Percentiles rank a stretch among this genome's conserved stretches.
Evolutionary conservation across 1,140 invertebrate genomes (phyloP).

Genomic region (Rhopalosiphum padi): DNA sequence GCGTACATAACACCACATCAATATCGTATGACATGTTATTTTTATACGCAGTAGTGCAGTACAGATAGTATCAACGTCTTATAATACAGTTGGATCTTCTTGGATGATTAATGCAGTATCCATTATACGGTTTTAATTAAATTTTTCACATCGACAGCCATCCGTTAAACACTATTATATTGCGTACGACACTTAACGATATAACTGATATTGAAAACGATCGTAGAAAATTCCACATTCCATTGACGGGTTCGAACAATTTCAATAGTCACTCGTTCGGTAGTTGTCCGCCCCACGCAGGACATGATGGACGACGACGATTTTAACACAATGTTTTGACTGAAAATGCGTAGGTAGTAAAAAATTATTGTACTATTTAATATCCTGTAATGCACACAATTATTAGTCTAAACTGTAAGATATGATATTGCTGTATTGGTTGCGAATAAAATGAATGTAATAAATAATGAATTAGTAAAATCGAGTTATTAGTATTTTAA

Average conservation of each 20-base stretch:
- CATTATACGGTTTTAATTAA: background rate
- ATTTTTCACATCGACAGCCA: background rate
- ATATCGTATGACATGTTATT: background rate
- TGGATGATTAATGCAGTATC: background rate
- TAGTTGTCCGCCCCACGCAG: background rate
- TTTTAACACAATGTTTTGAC: background rate
- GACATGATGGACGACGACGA: background rate
- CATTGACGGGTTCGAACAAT: background rate
- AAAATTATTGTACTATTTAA: background rate
- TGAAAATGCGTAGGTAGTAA: background rate
- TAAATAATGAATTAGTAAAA: no score
- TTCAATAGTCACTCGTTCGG: background rate
- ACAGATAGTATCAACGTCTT: background rate
- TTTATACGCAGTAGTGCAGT: accelerated
- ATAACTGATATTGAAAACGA: background rate
- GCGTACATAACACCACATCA: background rate
- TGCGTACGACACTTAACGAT: background rate
- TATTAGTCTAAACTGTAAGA: no score
- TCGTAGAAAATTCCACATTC: background rate
- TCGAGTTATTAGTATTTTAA: background rate
- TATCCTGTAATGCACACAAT: background rate
- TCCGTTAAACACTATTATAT: background rate
- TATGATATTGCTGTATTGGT: no score
- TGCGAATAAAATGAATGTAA: background rate
- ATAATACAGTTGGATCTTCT: background rate